These are phyloP conservation scores for Meliscaeva auricollis DNA, from an alignment of 2,888 invertebrate genomes.

Conservation along the genomic window DNA sequence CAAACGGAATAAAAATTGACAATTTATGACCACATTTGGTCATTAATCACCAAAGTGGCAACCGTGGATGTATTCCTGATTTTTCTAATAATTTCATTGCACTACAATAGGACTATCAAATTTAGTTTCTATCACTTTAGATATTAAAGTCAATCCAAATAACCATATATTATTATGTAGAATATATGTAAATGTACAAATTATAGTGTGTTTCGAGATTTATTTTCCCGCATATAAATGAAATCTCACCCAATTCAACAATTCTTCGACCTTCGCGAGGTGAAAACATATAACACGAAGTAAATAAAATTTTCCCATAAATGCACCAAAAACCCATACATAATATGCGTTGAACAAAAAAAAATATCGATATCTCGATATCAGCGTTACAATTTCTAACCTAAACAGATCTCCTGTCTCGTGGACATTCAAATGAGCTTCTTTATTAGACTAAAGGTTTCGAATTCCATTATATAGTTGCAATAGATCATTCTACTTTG, in stretches of 20 bases:
- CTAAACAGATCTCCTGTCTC: constrained; percentile 30
- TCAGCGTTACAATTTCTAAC: constrained; percentile 31
- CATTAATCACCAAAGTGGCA: too few relatives aligned
- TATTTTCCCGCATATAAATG: constrained; percentile 21
- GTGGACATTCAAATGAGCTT: constrained; percentile 30
- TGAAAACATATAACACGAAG: not conserved
- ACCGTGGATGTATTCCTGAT: too few relatives aligned
- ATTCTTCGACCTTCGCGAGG: constrained; percentile 9
- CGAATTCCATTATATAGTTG: constrained; percentile 10
- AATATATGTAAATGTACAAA: too few relatives aligned
- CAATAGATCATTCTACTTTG: constrained; percentile 61
- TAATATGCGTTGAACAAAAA: constrained; percentile 18
- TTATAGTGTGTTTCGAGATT: not conserved
- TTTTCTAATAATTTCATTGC: too few relatives aligned
- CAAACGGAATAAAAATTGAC: too few relatives aligned
- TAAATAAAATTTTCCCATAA: constrained; percentile 24
- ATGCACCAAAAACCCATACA: not conserved
- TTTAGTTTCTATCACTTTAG: too few relatives aligned
- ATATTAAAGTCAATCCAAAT: too few relatives aligned
- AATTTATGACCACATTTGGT: too few relatives aligned
- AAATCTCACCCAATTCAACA: not conserved
- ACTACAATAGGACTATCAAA: too few relatives aligned
- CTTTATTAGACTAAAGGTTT: constrained; percentile 9
- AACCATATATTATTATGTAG: too few relatives aligned
- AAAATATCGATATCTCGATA: constrained; percentile 27